A percentile compares a stretch with the other conserved stretches of the same genome.
These are phyloP conservation scores for Monochamus saltuarius DNA, from an alignment of 1,140 invertebrate species.

Conservation along the genomic window DNA sequence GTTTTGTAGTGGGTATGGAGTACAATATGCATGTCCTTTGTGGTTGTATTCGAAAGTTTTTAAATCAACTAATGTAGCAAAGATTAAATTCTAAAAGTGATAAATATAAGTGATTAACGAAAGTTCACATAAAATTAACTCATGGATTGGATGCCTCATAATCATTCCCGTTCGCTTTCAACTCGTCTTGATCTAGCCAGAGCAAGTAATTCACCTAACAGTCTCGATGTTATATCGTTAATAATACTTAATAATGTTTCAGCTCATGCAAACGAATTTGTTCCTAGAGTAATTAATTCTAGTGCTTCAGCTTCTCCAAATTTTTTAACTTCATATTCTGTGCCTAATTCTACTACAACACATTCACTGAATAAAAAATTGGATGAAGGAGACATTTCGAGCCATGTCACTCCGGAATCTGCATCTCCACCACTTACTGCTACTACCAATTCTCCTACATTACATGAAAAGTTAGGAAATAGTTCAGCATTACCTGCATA, in stretches of 20 bases:
- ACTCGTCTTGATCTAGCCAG: constrained; percentile 30
- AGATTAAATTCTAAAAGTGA: constrained; percentile 6
- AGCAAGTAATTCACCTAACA: constrained; percentile 29
- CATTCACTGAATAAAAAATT: constrained; percentile 27
- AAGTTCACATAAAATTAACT: constrained; percentile 10
- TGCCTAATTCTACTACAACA: constrained; percentile 17
- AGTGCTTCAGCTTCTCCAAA: constrained; percentile 25
- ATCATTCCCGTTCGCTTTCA: constrained; percentile 29
- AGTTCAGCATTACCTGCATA: constrained; percentile 30
- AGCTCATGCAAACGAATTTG: constrained; percentile 32
- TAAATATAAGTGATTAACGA: constrained; percentile 16
- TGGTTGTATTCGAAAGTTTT: constrained; percentile 4
- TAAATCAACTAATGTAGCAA: constrained; percentile 7
- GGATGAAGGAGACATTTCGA: constrained; percentile 22
- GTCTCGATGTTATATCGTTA: not conserved
- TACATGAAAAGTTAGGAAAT: constrained; percentile 7
- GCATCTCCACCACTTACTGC: constrained; percentile 20
- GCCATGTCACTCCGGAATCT: constrained; percentile 22
- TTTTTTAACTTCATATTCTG: constrained; percentile 16
- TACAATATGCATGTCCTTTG: constrained; percentile 13
- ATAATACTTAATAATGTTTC: constrained; percentile 18
- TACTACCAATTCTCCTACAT: constrained; percentile 17
- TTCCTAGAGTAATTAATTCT: constrained; percentile 30
- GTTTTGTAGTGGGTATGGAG: constrained; percentile 1
- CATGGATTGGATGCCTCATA: constrained; percentile 36